Evolutionary conservation across 64 coral and sea anemone species (phyloP).

Genomic region (Platygyra sinensis): DNA sequence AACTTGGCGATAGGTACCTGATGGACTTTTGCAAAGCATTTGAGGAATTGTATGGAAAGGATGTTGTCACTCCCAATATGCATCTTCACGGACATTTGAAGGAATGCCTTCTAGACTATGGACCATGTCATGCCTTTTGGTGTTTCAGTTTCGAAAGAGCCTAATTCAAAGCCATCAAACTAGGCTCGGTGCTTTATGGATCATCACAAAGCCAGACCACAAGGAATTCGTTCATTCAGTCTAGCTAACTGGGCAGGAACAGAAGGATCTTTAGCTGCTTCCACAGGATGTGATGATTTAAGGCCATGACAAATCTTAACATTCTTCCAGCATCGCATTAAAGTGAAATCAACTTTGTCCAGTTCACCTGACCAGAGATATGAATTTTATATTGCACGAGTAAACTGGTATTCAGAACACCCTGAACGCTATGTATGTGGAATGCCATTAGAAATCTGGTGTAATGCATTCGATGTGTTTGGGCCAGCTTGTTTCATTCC

Average conservation of each 20-base stretch:
- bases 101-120: conserved; percentile 59
- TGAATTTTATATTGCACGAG: conserved; percentile 58
- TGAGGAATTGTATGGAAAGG: conserved; percentile 57
- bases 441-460: conserved; percentile 57
- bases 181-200: conserved; percentile 54
- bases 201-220: conserved; percentile 45
- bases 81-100: conserved; percentile 65
- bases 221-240: conserved; percentile 70
- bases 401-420: conserved; percentile 77
- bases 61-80: conserved; percentile 56
- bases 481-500: conserved; percentile 69
- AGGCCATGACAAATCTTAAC: conserved; percentile 47
- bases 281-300: neutral
- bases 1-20: conserved; percentile 68
- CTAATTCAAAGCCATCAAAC: conserved; percentile 45
- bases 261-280: conserved; percentile 30
- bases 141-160: conserved; percentile 63
- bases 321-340: too few relatives aligned
- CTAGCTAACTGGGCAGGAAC: conserved; percentile 69
- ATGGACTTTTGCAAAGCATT: conserved; percentile 49
- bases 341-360: too few relatives aligned
- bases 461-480: conserved; percentile 63
- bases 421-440: conserved; percentile 42
- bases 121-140: conserved; percentile 66
- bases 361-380: neutral